phyloP scores from a whole-genome alignment of 2,113 vertebrate species.

The Hemicordylus capensis region DNA sequence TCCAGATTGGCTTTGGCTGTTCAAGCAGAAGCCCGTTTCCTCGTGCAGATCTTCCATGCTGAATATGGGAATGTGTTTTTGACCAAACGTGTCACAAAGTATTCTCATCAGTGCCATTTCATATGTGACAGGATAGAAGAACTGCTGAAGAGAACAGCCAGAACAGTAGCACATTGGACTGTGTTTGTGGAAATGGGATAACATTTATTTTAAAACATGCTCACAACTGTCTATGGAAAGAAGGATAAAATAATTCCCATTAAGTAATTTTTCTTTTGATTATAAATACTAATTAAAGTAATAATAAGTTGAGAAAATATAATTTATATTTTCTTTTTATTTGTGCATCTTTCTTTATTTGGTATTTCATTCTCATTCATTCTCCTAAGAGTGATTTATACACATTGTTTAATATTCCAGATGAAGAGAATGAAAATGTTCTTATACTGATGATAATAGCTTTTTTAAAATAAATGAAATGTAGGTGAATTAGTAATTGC shows the following conservation, averaged over 20 bases:
- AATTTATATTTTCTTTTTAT: neutral
- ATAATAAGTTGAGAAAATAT: neutral
- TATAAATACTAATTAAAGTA: neutral
- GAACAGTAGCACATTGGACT: neutral
- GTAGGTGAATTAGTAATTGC: neutral
- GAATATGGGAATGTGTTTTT: neutral
- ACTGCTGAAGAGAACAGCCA: neutral
- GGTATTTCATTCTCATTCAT: neutral
- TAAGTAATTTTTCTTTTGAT: neutral
- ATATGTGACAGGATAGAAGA: neutral
- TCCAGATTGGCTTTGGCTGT: neutral
- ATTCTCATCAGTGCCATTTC: neutral
- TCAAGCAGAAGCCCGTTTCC: neutral
- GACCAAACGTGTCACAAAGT: neutral
- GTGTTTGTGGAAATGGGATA: neutral
- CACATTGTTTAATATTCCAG: neutral
- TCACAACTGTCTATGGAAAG: neutral
- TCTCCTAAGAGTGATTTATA: neutral
- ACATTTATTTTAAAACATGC: neutral
- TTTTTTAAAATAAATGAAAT: neutral
- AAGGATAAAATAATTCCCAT: neutral
- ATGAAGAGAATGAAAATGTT: neutral
- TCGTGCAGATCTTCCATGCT: neutral
- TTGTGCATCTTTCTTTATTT: neutral
- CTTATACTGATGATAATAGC: neutral